phyloP scores from a whole-genome alignment of 2,113 vertebrate genomes.

The Onychostoma macrolepis region DNA sequence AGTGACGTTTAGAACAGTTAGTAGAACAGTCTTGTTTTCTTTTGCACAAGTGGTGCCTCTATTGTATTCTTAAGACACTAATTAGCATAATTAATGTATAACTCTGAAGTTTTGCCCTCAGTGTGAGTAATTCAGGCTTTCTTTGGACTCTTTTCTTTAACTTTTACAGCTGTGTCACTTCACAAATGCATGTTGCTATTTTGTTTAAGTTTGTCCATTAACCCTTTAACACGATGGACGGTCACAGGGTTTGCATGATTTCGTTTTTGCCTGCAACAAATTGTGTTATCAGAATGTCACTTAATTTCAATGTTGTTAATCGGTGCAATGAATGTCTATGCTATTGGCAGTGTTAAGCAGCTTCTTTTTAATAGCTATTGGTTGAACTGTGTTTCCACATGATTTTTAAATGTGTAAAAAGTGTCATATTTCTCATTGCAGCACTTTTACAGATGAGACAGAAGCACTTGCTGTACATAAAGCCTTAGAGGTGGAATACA shows the following conservation, averaged over 20 bases:
- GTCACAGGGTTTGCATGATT: conserved; percentile 47
- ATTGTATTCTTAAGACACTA: conserved; percentile 8
- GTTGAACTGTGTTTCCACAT: conserved; percentile 41
- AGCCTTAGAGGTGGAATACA: conserved; percentile 56
- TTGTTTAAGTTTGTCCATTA: neutral
- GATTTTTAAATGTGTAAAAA: conserved; percentile 29
- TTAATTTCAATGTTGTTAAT: conserved; percentile 43
- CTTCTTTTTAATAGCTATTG: conserved; percentile 41
- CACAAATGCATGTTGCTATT: conserved; percentile 6
- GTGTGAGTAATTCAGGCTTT: neutral
- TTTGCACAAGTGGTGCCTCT: conserved; percentile 37
- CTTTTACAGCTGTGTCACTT: neutral
- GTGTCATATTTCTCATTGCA: conserved; percentile 24
- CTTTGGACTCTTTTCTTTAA: neutral
- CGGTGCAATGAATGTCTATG: conserved; percentile 59
- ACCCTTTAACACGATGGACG: neutral
- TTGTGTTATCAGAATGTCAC: conserved; percentile 22
- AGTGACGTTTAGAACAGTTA: conserved; percentile 23
- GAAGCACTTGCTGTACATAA: conserved; percentile 67
- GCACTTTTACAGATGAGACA: conserved; percentile 56
- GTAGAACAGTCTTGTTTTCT: neutral
- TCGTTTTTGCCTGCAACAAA: conserved; percentile 9
- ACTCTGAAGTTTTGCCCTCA: neutral
- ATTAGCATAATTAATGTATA: conserved; percentile 9
- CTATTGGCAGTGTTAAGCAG: conserved; percentile 44